Base-by-base conservation (phyloP, 2,888 invertebrate genomes). In the Drosophila ezoana region DNA sequence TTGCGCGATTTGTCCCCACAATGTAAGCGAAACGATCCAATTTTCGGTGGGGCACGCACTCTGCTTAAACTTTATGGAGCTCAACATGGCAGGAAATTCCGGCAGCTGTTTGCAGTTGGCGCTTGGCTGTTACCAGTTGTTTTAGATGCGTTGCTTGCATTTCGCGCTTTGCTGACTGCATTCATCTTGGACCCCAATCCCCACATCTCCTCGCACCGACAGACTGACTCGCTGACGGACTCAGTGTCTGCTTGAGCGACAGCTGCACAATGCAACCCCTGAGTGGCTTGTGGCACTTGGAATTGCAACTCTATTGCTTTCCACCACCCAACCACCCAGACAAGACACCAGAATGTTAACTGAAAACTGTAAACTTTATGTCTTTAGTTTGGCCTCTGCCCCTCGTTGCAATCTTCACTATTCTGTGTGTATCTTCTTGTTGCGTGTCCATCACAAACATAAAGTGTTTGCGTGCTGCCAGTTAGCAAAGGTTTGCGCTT, bases 1-100 rank as follows among this genome's bases (percentile, higher is more conserved):
- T 80, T 67, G 75, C 75, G 74, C 73, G 76, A 70, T 81, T 83
- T 86, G 76, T 81, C 68, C 68, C 69, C 84, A 83, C 83, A 84
- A 81, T 85, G 79, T 85, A 75, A 47, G 74, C 58, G 40, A 32
- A 59, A 35, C 59, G 38, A 20, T 53, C 47, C 72, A 56, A 45
- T 62, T 68, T 73, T 45, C 32, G 14, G 4, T 54, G 65, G 38
- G 35, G 56, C 60, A 65, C 76, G 49, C 66, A 71, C 61, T 70
- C 58, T 57, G 65, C 76, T 65, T 56, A 62, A 72, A 58, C 49
- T 71, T 67, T 73, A 71, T 70, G 69, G 37, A 14, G 49, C 59
- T 32, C 38, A 60, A 28, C 45, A 54, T 51, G 16, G 38, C 41
- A 18, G 72, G 40, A 51, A 54, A 45, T 23, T 45, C n/a, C 16